Conservation (phyloP, 2,113 vertebrate species). For the Cyanoliseus patagonus region DNA sequence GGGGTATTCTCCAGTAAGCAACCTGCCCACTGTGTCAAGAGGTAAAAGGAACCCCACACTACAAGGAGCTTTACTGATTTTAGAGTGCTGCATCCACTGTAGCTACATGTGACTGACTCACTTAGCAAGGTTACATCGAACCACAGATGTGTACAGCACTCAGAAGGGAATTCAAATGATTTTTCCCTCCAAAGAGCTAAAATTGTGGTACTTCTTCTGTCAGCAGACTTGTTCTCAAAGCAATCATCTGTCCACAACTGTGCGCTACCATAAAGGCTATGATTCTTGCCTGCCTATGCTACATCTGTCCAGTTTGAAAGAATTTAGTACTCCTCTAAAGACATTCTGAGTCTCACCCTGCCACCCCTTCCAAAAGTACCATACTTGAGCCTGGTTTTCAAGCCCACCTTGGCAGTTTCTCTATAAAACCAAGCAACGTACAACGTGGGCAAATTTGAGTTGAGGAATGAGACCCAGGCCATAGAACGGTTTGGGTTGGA, state of each 20-base stretch:
- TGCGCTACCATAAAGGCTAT: background rate
- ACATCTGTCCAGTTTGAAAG: background rate
- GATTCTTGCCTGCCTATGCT: background rate
- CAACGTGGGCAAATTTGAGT: background rate
- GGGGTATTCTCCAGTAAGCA: background rate
- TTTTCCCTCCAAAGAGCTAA: background rate
- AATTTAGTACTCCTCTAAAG: background rate
- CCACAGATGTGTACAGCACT: background rate
- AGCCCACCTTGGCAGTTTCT: background rate
- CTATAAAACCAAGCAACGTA: background rate
- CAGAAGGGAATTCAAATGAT: background rate
- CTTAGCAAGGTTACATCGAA: rapidly evolving
- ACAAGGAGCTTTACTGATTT: background rate
- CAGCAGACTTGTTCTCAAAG: background rate
- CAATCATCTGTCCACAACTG: background rate
- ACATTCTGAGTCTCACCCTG: background rate
- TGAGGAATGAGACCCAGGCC: background rate
- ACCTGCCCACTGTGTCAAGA: background rate
- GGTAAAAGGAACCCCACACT: rapidly evolving
- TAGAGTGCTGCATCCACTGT: rapidly evolving
- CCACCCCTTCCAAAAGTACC: background rate
- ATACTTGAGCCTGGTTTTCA: background rate
- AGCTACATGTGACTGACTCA: background rate
- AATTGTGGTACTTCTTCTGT: background rate
- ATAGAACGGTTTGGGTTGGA: background rate